Evolutionary conservation across 2,797 vertebrate genomes (phyloP).

Genomic region (Lemur catta): DNA sequence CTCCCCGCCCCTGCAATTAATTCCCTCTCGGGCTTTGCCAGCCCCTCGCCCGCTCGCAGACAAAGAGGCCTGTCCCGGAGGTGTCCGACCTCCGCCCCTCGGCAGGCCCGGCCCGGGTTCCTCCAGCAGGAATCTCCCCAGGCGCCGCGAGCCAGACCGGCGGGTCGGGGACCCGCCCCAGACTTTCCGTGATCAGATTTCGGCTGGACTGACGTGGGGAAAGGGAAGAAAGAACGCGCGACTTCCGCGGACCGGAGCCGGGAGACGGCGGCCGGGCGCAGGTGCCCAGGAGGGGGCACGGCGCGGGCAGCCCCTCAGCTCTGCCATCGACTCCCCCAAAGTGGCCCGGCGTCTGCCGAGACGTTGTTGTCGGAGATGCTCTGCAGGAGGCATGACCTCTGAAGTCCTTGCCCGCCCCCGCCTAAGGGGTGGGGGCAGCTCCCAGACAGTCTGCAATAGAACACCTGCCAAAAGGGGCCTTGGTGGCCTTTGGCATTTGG

Average conservation of each 20-base stretch:
- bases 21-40: not conserved
- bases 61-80: constrained; percentile 30
- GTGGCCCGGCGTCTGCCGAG: not conserved
- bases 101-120: not conserved
- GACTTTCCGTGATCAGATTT: constrained; percentile 64
- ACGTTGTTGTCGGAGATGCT: not conserved
- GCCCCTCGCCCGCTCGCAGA: not conserved
- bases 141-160: not conserved
- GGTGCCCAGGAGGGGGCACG: not conserved
- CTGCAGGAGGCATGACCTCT: not conserved
- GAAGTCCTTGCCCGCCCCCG: not conserved
- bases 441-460: not conserved
- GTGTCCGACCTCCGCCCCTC: constrained; percentile 31
- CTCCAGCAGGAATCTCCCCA: constrained; percentile 28
- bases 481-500: not conserved
- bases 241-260: not conserved
- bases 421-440: not conserved
- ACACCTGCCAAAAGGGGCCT: not conserved
- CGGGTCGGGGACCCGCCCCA: constrained; percentile 38
- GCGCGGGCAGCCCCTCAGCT: not conserved
- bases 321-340: not conserved
- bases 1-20: constrained; percentile 57
- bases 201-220: not conserved
- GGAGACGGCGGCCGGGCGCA: not conserved
- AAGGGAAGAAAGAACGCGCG: not conserved